Conservation (phyloP, 2,113 vertebrate species). For the Bostrychus sinensis region DNA sequence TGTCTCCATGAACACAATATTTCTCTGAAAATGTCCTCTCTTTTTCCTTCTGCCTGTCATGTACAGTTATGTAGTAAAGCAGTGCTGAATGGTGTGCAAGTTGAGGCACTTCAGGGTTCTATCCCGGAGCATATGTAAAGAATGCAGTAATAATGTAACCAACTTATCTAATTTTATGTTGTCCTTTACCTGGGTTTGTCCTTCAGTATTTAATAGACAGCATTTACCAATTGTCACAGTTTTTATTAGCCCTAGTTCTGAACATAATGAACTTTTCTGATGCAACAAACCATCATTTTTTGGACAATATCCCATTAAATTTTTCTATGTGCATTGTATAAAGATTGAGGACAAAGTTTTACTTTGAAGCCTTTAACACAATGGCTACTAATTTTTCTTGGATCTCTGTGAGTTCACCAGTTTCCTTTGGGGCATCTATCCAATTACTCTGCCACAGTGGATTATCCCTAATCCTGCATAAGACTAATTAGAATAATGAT, state of each 20-base stretch:
- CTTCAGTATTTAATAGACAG: too few relatives aligned
- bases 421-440: slow-evolving; percentile 77
- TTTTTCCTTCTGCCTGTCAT: too few relatives aligned
- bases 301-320: slow-evolving; percentile 9
- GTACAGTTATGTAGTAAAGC: too few relatives aligned
- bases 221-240: background rate
- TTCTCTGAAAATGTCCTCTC: background rate
- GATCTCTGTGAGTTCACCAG: slow-evolving; percentile 70
- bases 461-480: slow-evolving; percentile 79
- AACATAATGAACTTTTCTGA: background rate
- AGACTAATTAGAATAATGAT: slow-evolving; percentile 79
- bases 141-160: too few relatives aligned
- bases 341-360: slow-evolving; percentile 50
- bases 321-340: slow-evolving; percentile 48
- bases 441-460: slow-evolving; percentile 75
- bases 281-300: slow-evolving; percentile 30
- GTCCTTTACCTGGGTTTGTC: too few relatives aligned
- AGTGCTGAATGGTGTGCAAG: too few relatives aligned
- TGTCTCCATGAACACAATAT: background rate
- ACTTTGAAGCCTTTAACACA: slow-evolving; percentile 73
- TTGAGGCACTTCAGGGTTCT: too few relatives aligned
- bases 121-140: too few relatives aligned
- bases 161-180: too few relatives aligned
- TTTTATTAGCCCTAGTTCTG: background rate
- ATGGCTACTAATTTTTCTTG: slow-evolving; percentile 73